Percentiles rank a stretch among this genome's conserved stretches.
Conservation (phyloP, 2,797 vertebrate genomes). For the Enteromius fasciolatus region DNA sequence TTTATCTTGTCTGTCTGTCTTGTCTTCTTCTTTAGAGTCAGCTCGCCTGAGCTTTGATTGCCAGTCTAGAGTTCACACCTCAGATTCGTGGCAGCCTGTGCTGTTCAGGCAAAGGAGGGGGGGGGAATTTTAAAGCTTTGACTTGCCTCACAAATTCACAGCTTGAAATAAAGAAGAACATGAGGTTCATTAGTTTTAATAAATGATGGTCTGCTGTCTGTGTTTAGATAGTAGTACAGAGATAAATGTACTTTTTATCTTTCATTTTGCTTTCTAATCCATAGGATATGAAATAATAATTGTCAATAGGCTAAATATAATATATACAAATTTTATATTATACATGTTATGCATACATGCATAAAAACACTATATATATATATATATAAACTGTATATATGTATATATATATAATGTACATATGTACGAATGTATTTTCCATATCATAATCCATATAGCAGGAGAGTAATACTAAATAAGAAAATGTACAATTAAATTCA, state of each 20-base stretch:
- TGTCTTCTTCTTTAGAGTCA: conserved; percentile 34
- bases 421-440: neutral
- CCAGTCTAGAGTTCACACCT: conserved; percentile 19
- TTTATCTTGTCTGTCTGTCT: conserved; percentile 43
- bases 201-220: neutral
- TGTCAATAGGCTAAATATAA: neutral
- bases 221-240: neutral
- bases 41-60: conserved; percentile 28
- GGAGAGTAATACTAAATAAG: neutral
- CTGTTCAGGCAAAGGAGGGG: neutral
- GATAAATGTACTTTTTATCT: neutral
- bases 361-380: no score
- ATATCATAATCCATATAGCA: neutral
- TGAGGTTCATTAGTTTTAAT: conserved; percentile 37
- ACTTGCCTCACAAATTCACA: conserved; percentile 16
- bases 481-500: no score
- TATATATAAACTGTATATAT: no score
- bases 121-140: neutral
- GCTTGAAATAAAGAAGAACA: conserved; percentile 1
- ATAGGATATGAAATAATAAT: neutral
- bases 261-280: no score
- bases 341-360: neutral
- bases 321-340: neutral
- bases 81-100: conserved; percentile 12
- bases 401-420: neutral